Evolutionary conservation across 2,888 invertebrate species (phyloP), one percentile per base, ranked within the genome.

Genomic region (Cosmia trapezina): DNA sequence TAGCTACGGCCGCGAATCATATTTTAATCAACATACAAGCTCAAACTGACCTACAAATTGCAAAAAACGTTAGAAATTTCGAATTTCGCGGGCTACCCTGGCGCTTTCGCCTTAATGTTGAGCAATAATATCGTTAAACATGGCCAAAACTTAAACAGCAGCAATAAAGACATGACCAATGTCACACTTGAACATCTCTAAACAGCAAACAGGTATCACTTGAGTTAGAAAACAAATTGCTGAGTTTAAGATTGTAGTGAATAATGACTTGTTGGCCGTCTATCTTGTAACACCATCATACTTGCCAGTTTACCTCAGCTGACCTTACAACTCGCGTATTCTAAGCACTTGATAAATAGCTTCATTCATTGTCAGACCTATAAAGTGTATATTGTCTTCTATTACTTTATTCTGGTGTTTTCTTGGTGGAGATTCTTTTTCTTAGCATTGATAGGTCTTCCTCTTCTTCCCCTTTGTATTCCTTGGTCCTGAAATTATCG

Each of bases 271-370:
- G 78, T 69, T 74, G 66, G 37, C 12, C 9, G 51, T 64, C 56
- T 81, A 81, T 81, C 82, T 73, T 68, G 70, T 74, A 74, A 81
- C 82, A 69, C 78, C 82, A 81, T 81, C 81, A 78, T 63, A 66
- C 43, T 73, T 74, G 78, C 70, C 69, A 67, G 75, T 82, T 78
- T 81, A 51, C 71, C 61, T 74, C 57, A 59, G 70, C 65, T 82
- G 82, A 81, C 81, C 81, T 81, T 72, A 81, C 74, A 74, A 75
- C 60, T 78, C 78, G 70, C 17, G 53, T 66, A 81, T 70, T 68
- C 73, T 77, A 64, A 77, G 70, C 61, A 63, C 62, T 74, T 81
- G 81, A 81, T 82, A 72, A 81, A 81, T 74, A 67, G 74, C 69
- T 81, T 81, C 73, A 81, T 81, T 81, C 61, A 81, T 78, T 78